Conservation (phyloP, 2,888 invertebrate species). For the Caenorhabditis sp. region DNA sequence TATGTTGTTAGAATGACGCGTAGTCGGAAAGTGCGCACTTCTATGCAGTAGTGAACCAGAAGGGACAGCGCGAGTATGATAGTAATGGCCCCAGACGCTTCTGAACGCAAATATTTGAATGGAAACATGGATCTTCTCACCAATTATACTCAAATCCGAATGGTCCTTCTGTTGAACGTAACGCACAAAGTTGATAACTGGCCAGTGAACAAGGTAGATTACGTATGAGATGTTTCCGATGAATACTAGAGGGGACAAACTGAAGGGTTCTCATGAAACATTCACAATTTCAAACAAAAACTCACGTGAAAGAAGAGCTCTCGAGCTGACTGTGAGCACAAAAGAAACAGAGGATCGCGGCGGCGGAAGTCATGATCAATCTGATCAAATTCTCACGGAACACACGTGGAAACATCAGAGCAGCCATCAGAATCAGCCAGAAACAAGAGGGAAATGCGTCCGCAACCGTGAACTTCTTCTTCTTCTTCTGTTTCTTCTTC, state of each 20-base stretch:
- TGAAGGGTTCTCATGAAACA: neutral
- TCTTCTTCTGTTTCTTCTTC: neutral
- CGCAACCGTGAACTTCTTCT: neutral
- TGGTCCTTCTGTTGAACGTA: slow-evolving; percentile 5
- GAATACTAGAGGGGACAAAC: neutral
- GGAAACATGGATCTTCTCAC: too few relatives aligned
- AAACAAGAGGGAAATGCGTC: neutral
- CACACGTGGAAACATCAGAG: neutral
- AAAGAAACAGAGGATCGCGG: neutral
- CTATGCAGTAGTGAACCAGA: slow-evolving; percentile 6
- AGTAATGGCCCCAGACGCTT: neutral
- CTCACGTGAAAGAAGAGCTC: neutral
- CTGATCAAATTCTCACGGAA: neutral
- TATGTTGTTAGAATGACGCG: neutral
- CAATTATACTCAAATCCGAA: neutral
- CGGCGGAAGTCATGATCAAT: neutral
- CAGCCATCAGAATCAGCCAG: neutral
- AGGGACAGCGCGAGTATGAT: neutral
- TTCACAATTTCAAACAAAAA: neutral
- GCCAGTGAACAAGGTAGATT: slow-evolving; percentile 36
- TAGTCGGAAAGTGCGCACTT: neutral
- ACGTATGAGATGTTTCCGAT: slow-evolving; percentile 27
- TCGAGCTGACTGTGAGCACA: neutral
- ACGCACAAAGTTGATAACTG: slow-evolving; percentile 13
- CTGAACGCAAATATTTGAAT: too few relatives aligned